phyloP scores from a whole-genome alignment of 2,888 invertebrate genomes.

The Seira sanloemensis region DNA sequence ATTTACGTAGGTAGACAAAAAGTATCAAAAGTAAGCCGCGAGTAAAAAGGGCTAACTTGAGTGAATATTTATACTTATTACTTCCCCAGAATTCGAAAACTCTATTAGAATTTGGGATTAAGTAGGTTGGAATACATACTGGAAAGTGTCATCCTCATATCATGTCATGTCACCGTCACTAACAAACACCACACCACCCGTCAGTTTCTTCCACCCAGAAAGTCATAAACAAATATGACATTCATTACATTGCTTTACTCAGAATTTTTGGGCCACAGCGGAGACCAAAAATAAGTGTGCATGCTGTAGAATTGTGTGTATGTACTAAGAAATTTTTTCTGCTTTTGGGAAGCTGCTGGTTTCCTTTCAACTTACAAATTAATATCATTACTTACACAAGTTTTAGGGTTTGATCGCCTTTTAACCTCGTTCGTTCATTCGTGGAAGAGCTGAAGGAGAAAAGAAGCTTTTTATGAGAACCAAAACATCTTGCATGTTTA shows the following conservation, averaged over 20 bases:
- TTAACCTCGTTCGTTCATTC: background rate
- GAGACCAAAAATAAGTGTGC: slow-evolving; percentile 30
- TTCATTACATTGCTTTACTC: slow-evolving; percentile 44
- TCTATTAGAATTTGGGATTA: no score
- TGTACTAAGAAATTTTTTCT: background rate
- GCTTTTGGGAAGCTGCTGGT: background rate
- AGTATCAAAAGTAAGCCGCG: no score
- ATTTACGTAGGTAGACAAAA: no score
- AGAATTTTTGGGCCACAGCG: slow-evolving; percentile 7
- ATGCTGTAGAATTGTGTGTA: no score
- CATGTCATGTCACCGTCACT: slow-evolving; percentile 47
- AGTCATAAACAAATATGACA: slow-evolving; percentile 60
- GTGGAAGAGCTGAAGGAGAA: background rate
- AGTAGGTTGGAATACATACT: slow-evolving; percentile 35
- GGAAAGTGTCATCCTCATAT: slow-evolving; percentile 50
- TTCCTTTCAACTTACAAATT: background rate
- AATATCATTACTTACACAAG: slow-evolving; percentile 31
- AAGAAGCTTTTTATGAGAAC: no score
- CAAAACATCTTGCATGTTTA: no score
- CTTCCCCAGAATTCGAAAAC: no score
- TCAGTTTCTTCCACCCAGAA: slow-evolving; percentile 39
- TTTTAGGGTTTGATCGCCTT: background rate
- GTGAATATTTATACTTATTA: no score
- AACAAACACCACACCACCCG: slow-evolving; percentile 45
- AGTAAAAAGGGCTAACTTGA: no score